Percentiles rank a stretch among this genome's conserved stretches.
Conservation (phyloP, 2,888 invertebrate species). For the Eupelmus urozonus region DNA sequence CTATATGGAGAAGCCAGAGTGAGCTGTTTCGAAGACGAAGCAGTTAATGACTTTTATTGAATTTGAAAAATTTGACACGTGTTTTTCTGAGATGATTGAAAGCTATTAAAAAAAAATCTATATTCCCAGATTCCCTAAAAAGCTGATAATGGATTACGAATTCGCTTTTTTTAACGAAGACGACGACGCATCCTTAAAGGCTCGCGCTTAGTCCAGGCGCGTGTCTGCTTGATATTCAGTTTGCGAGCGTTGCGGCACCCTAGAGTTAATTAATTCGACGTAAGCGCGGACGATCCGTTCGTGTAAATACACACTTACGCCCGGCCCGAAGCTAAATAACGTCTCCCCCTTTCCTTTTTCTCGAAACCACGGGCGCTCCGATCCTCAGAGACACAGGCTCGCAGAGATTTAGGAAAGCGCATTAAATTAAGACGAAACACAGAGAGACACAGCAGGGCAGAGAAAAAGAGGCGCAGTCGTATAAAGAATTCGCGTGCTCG, state of each 20-base stretch:
- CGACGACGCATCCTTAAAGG: no score
- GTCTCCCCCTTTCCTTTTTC: neutral
- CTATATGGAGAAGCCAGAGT: neutral
- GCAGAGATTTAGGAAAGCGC: constrained; percentile 54
- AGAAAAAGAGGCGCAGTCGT: constrained; percentile 1
- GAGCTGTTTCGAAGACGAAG: no score
- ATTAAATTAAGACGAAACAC: constrained; percentile 51
- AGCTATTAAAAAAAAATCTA: no score
- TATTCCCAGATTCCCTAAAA: no score
- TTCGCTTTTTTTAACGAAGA: no score
- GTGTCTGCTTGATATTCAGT: constrained; percentile 66
- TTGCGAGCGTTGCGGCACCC: constrained; percentile 59
- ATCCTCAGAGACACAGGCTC: no score
- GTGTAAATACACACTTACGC: constrained; percentile 65
- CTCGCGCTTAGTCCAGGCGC: no score
- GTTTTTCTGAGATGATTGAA: no score
- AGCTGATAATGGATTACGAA: no score
- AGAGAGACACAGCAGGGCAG: neutral
- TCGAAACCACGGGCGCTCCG: no score
- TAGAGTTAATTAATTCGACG: constrained; percentile 68
- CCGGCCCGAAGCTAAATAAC: constrained; percentile 43
- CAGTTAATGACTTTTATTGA: no score
- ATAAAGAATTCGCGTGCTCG: neutral
- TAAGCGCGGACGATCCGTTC: constrained; percentile 59
- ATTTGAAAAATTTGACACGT: no score